A percentile compares a stretch with the other conserved stretches of the same genome.
These are phyloP conservation scores for Sternotherus odoratus DNA, from an alignment of 2,797 vertebrate genomes.

Conservation along the genomic window DNA sequence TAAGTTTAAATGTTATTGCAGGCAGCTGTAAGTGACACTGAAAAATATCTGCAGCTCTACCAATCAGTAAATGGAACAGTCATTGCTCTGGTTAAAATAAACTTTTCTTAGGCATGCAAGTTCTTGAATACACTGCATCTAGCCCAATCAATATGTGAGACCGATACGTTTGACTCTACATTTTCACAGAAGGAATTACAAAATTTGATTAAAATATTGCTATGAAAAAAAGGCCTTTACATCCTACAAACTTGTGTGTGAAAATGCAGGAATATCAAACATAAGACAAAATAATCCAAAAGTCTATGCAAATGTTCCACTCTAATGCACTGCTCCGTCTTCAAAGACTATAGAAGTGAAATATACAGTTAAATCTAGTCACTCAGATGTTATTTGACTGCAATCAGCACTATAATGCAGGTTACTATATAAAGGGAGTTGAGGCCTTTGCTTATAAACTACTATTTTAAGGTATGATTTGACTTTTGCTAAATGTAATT, in stretches of 20 bases:
- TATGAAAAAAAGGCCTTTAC: neutral
- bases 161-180: neutral
- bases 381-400: neutral
- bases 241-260: constrained; percentile 1
- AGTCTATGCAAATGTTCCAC: neutral
- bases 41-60: constrained; percentile 1
- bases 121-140: neutral
- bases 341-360: neutral
- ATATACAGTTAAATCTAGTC: neutral
- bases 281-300: neutral
- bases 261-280: neutral
- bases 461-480: neutral
- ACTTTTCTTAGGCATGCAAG: neutral
- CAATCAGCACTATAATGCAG: constrained; percentile 17
- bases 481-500: neutral
- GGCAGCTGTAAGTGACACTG: constrained; percentile 7
- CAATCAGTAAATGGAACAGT: neutral
- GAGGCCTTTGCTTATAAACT: neutral
- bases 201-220: neutral
- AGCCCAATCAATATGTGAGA: neutral
- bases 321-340: neutral
- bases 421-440: neutral
- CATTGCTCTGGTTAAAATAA: constrained; percentile 6
- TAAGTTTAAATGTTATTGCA: neutral
- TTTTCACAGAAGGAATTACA: neutral